Conservation (phyloP, 2,888 invertebrate species). For the Rutpela maculata region DNA sequence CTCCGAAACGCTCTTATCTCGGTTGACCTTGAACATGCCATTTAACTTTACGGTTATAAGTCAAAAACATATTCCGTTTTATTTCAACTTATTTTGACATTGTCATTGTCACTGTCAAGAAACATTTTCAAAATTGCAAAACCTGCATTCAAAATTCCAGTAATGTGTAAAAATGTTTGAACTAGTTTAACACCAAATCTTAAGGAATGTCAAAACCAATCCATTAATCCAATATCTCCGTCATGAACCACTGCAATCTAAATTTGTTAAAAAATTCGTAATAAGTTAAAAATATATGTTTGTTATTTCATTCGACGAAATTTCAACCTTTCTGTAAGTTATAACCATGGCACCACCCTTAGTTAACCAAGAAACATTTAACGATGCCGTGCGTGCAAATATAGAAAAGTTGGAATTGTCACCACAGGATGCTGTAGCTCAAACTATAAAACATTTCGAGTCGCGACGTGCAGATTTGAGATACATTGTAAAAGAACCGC, state of each 20-base stretch:
- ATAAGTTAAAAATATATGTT: neutral
- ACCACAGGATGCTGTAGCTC: constrained; percentile 86
- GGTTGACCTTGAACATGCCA: no score
- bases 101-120: no score
- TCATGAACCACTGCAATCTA: neutral
- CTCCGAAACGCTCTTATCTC: no score
- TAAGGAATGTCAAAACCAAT: neutral
- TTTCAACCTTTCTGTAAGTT: neutral
- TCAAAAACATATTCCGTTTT: no score
- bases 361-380: constrained; percentile 89
- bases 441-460: constrained; percentile 88
- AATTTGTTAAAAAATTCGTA: neutral
- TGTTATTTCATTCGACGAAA: neutral
- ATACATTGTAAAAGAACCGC: constrained; percentile 83
- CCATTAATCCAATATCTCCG: neutral
- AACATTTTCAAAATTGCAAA: no score
- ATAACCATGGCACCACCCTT: constrained; percentile 71
- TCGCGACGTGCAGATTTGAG: constrained; percentile 91
- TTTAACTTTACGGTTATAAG: no score
- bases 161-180: no score
- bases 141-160: no score
- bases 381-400: constrained; percentile 91
- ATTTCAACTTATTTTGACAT: no score
- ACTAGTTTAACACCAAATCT: no score
- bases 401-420: constrained; percentile 89